Evolutionary conservation across 2,113 vertebrate genomes (phyloP).

Genomic region (Paradoxurus hermaphroditus): DNA sequence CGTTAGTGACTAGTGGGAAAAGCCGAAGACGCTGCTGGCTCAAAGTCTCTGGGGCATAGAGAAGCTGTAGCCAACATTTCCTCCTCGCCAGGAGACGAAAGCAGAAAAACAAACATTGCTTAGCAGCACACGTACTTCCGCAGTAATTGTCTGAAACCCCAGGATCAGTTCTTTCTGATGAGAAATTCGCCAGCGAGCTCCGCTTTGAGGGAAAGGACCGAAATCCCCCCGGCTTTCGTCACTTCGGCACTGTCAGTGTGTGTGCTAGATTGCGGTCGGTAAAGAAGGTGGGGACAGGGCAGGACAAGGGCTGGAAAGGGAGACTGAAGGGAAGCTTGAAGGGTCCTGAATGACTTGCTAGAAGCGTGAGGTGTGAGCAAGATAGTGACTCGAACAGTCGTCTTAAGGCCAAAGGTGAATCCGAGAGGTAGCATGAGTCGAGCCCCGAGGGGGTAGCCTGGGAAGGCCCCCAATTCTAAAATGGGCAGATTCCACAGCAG

Average conservation of each 20-base stretch:
- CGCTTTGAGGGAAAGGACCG: background rate
- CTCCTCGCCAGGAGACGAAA: slow-evolving; percentile 38
- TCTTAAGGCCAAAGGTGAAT: background rate
- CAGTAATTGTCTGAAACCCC: background rate
- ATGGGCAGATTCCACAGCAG: background rate
- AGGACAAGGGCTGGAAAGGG: background rate
- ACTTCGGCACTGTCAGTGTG: background rate
- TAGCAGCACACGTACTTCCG: background rate
- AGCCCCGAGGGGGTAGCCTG: background rate
- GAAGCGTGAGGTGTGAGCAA: background rate
- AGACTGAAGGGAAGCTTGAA: background rate
- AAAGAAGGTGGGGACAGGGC: background rate
- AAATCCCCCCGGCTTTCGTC: background rate
- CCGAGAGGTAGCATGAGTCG: background rate
- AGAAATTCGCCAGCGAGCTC: background rate
- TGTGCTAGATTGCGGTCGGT: background rate
- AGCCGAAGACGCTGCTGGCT: background rate
- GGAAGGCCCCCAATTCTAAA: background rate
- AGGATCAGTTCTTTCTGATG: slow-evolving; percentile 21
- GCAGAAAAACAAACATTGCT: slow-evolving; percentile 36
- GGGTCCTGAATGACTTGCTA: background rate
- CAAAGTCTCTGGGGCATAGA: background rate
- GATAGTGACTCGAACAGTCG: background rate
- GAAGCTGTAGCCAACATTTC: background rate
- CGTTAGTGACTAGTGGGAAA: background rate